These are phyloP conservation scores for Drosophila setosimentum DNA, from an alignment of 2,888 invertebrate genomes.

Conservation along the genomic window DNA sequence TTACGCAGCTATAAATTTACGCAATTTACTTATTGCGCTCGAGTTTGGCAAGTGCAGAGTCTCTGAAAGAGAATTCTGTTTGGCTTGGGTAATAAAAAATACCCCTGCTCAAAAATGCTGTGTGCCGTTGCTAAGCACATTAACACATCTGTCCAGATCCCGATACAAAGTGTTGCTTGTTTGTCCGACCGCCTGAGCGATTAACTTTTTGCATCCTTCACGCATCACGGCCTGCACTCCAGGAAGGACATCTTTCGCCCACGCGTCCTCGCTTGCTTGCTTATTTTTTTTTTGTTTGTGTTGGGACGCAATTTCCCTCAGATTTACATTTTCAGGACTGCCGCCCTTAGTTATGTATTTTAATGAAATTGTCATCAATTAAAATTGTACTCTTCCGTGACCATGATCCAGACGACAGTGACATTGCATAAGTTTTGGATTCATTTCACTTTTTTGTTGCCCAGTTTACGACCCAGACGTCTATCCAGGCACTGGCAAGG, in stretches of 20 bases:
- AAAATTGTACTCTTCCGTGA: constrained; percentile 76
- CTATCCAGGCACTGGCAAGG: constrained; percentile 53
- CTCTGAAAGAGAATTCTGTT: constrained; percentile 35
- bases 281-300: constrained; percentile 62
- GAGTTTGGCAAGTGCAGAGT: constrained; percentile 40
- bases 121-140: constrained; percentile 48
- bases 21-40: constrained; percentile 81
- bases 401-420: constrained; percentile 66
- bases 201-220: constrained; percentile 81
- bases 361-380: constrained; percentile 85
- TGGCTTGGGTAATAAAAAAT: constrained; percentile 71
- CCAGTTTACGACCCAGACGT: constrained; percentile 70
- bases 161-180: constrained; percentile 58
- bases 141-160: constrained; percentile 77
- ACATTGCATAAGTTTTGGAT: constrained; percentile 59
- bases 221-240: constrained; percentile 50
- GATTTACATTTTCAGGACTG: constrained; percentile 52
- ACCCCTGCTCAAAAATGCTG: constrained; percentile 47
- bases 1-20: constrained; percentile 82
- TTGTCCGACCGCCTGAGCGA: constrained; percentile 81
- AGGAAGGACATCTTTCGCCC: constrained; percentile 41
- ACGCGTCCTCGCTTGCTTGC: constrained; percentile 61
- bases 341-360: constrained; percentile 54
- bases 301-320: too few relatives aligned
- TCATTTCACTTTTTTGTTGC: constrained; percentile 34